Base-by-base conservation (phyloP, 1,140 invertebrate species). In the Dendroctonus ponderosae region DNA sequence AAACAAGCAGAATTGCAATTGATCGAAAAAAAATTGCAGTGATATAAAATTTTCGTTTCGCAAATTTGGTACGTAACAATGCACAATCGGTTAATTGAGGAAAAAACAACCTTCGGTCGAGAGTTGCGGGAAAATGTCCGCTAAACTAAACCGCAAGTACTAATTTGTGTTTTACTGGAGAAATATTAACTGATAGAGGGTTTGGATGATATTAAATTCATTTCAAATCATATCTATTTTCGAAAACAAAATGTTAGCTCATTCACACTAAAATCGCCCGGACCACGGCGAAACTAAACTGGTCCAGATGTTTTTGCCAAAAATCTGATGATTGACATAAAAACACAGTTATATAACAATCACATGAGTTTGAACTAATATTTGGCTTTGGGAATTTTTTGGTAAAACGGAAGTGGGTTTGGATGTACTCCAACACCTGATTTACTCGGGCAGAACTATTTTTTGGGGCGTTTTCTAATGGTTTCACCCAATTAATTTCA, bases 341-440 rank as follows among this genome's bases (percentile, higher is more conserved):
- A 61, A 62, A 62, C 49, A 62, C 12, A 52, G 42, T 62, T 62
- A 62, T 62, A 40, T 62, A 62, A 62, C 7, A 52, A 61, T 52
- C 60, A 62, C 60, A 62, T 62, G 60, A 7, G 51, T 48, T 37
- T 49, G 7, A 6, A 7, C 8, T 14, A 48, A 48, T 60, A 46
- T 26, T 50, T 38, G 26, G 15, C 46, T 37, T 54, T 26, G 38
- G n/a, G 38, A 7, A 46, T 59, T 59, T 7, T 44, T 44, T 44
- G 3, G 14, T 41, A 11, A 7, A 54, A 37, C 12, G 52, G 52
- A 54, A 54, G 12, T 37, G 39, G 8, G n/a, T 8, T 46, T 46
- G 44, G 12, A 46, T 4, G 4, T 14, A 12, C 44, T 1, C 44
- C 44, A 46, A 46, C 9, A 46, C 44, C 12, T 26, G 26, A 26